Conservation (phyloP, 2,113 vertebrate genomes). For the Ptyas mucosa region DNA sequence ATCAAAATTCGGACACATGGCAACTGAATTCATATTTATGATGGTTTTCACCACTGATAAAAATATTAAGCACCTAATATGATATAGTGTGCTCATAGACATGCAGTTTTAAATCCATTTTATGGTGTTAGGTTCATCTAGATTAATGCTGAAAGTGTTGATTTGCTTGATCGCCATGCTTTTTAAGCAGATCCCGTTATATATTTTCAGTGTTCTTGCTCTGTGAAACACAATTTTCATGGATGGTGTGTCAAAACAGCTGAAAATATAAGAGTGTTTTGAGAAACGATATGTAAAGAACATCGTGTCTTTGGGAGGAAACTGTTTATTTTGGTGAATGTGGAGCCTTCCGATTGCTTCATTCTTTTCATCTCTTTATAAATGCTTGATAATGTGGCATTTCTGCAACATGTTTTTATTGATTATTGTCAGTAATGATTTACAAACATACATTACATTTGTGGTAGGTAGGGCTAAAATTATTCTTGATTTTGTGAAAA, state of each 20-base stretch:
- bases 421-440: neutral
- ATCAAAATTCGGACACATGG: neutral
- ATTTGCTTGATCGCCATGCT: neutral
- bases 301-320: neutral
- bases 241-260: neutral
- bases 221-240: neutral
- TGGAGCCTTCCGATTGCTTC: neutral
- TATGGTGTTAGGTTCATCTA: neutral
- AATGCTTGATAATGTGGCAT: neutral
- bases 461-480: neutral
- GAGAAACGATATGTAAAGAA: neutral
- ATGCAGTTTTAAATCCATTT: rapidly evolving
- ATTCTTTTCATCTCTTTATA: neutral
- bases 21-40: neutral
- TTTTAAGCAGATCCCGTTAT: neutral
- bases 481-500: neutral
- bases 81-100: neutral
- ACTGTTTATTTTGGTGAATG: neutral
- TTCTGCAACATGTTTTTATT: neutral
- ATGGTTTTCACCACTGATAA: too few species aligned
- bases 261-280: neutral
- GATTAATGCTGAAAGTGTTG: neutral
- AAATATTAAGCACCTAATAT: neutral
- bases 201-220: neutral
- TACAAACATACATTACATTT: neutral